Conservation (phyloP, 1,140 invertebrate species). For the Drosophila prosaltans region DNA sequence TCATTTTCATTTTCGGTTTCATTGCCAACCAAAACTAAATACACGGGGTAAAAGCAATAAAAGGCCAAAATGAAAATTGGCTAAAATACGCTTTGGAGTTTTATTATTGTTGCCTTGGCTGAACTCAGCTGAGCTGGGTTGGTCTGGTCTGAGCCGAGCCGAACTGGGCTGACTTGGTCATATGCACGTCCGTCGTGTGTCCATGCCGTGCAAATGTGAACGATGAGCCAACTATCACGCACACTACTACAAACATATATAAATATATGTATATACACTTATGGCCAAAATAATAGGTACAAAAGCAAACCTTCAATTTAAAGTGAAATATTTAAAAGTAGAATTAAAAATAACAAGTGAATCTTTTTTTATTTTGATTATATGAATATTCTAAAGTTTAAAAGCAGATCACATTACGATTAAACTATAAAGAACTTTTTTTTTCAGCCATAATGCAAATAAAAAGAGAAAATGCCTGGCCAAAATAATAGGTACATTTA, state of each 20-base stretch:
- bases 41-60: constrained; percentile 25
- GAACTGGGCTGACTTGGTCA: constrained; percentile 23
- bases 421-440: too few relatives aligned
- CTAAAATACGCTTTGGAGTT: constrained; percentile 57
- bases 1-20: constrained; percentile 68
- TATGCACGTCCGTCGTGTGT: constrained; percentile 21
- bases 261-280: constrained; percentile 16
- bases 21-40: constrained; percentile 69
- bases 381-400: too few relatives aligned
- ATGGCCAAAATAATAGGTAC: too few relatives aligned
- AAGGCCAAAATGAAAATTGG: constrained; percentile 67
- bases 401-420: too few relatives aligned
- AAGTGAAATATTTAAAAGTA: too few relatives aligned
- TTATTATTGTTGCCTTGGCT: constrained; percentile 39
- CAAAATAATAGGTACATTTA: too few relatives aligned
- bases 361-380: too few relatives aligned
- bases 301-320: too few relatives aligned
- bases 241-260: constrained; percentile 19
- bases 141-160: constrained; percentile 41
- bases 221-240: constrained; percentile 61
- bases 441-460: too few relatives aligned
- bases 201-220: constrained; percentile 61
- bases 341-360: too few relatives aligned
- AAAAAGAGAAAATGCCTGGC: too few relatives aligned
- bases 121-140: neutral